Base-by-base conservation (phyloP, 2,113 vertebrate species). In the Crotalus horridus region DNA sequence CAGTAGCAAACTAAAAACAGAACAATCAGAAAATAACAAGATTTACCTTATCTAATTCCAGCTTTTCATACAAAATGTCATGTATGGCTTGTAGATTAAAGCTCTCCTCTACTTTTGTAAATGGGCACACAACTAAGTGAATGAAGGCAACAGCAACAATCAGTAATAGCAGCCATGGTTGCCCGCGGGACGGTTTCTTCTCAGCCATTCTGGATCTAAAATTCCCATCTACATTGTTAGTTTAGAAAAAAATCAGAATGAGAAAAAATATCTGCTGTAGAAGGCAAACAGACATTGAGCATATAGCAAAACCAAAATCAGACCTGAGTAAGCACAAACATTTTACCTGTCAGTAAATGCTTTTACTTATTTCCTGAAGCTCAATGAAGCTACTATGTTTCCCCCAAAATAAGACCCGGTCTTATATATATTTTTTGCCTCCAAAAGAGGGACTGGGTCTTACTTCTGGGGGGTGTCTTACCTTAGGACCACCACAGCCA, bases 51-150 rank as follows among this genome's bases (percentile, higher is more conserved):
- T 98, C 97, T 94, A 99, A 93, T 43, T 98, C 97, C 93, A 98
- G 96, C 53, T 97, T 97, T 96, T 99, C 98, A 95, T 98, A 99
- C 5, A 99, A 95, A 95, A 99, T 97, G 94, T 99, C 99, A 33
- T 99, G 99, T 9, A 94, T 94, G 0, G 99, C 99, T 97, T 99
- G 99, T 54, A 99, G 96, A 87, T 98, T 99, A 95, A 99, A 99
- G 94, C 99, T 99, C 94, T 99, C 99, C 91, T 99, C 99, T 43
- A 99, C 99, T 97, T 99, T 99, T 3, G 99, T 98, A 85, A 98
- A 99, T 11, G 99, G 99, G 86, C 99, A 99, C 56, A 96, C 90
- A 0, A 97, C 90, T 87, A 99, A 95, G 97, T 99, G 99, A 90
- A 98, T 9, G 3, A 98, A 93, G 4, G 97, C 96, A 0, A 98